These are phyloP conservation scores for Conger conger DNA, from an alignment of 2,113 vertebrate species.

Conservation along the genomic window DNA sequence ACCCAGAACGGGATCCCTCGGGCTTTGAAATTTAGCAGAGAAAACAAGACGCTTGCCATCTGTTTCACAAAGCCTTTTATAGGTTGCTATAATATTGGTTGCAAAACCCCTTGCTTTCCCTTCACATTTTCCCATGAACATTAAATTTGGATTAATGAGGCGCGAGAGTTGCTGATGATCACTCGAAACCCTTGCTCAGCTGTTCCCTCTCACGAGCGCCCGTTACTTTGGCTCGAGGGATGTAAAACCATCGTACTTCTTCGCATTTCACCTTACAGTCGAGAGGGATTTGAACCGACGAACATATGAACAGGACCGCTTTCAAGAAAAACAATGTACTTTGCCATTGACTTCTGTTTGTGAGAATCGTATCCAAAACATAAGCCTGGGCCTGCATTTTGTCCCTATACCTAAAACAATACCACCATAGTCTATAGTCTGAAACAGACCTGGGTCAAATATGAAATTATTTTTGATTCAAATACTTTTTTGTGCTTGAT, in stretches of 20 bases:
- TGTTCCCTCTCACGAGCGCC: background rate
- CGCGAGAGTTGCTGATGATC: background rate
- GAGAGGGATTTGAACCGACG: background rate
- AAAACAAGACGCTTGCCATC: constrained; percentile 34
- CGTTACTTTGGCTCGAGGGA: background rate
- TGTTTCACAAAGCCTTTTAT: constrained; percentile 30
- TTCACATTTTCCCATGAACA: constrained; percentile 19
- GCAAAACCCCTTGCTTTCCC: constrained; percentile 18
- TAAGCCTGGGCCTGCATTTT: background rate
- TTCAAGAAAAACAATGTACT: background rate
- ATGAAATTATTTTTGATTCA: too few species aligned
- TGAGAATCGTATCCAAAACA: background rate
- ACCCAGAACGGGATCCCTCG: constrained; percentile 16
- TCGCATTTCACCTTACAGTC: background rate
- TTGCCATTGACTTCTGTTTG: background rate
- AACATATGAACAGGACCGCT: too few species aligned
- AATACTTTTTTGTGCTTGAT: too few species aligned
- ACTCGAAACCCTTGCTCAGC: background rate
- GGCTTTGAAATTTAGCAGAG: constrained; percentile 24
- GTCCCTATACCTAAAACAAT: background rate
- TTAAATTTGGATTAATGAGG: constrained; percentile 15
- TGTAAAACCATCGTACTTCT: background rate
- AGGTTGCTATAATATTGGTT: constrained; percentile 24
- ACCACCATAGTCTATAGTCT: background rate
- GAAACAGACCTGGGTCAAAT: background rate